Evolutionary conservation across 2,888 invertebrate species (phyloP).

Genomic region (Gerosis bhagava): DNA sequence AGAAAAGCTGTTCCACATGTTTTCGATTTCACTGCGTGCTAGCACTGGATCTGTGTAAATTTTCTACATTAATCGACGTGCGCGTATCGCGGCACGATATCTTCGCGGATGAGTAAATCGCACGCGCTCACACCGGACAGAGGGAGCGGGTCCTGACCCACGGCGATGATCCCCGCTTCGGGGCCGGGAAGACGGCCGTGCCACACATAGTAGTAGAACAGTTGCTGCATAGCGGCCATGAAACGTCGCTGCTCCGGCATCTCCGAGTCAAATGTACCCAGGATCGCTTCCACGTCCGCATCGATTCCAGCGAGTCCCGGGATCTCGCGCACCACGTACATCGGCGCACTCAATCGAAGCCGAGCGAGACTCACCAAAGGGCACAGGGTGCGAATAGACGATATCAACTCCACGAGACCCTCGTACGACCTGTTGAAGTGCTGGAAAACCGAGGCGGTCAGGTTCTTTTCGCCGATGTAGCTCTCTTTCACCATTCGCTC

Average conservation of each 20-base stretch:
- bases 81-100: conserved; percentile 89
- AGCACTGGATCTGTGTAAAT: no score
- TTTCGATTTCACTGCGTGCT: no score
- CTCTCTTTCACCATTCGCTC: conserved; percentile 84
- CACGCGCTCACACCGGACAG: conserved; percentile 87
- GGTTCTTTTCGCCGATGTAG: conserved; percentile 83
- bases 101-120: conserved; percentile 88
- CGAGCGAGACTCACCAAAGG: conserved; percentile 87
- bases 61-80: conserved; percentile 85
- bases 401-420: conserved; percentile 88
- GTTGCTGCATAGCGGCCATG: conserved; percentile 89
- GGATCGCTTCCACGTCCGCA: conserved; percentile 90
- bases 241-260: conserved; percentile 89
- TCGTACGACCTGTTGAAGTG: conserved; percentile 87
- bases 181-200: conserved; percentile 87
- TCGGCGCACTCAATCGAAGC: conserved; percentile 84
- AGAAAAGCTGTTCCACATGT: no score
- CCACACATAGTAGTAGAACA: conserved; percentile 92
- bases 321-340: conserved; percentile 85
- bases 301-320: conserved; percentile 69
- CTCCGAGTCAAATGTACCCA: conserved; percentile 88
- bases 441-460: conserved; percentile 83
- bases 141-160: conserved; percentile 87
- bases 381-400: conserved; percentile 90
- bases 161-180: conserved; percentile 83